Conservation (phyloP, 2,113 vertebrate species). For the Oncorhynchus tshawytscha region DNA sequence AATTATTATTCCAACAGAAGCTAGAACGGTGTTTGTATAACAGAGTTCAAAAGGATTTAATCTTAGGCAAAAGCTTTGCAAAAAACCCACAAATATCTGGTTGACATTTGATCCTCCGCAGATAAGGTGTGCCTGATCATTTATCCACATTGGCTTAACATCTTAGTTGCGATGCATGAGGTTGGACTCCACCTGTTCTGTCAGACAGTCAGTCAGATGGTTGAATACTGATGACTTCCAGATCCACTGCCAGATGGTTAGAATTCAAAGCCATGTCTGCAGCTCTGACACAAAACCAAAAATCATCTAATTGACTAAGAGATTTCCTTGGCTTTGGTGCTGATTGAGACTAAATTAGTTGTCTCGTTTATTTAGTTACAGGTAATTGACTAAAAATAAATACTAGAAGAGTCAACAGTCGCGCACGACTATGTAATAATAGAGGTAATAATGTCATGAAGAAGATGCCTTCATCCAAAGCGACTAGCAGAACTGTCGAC, state of each 20-base stretch:
- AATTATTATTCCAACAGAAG: slow-evolving; percentile 38
- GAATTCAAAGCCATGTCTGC: slow-evolving; percentile 21
- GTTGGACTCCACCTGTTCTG: slow-evolving; percentile 47
- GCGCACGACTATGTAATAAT: no score
- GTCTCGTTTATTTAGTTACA: no score
- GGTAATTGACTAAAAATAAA: no score
- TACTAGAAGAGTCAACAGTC: no score
- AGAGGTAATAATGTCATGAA: no score
- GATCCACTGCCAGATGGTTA: slow-evolving; percentile 44
- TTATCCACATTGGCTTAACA: slow-evolving; percentile 12
- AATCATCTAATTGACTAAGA: background rate
- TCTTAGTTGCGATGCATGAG: slow-evolving; percentile 48
- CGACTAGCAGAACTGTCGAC: no score
- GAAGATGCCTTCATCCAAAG: no score
- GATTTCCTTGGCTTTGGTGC: no score
- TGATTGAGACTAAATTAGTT: no score
- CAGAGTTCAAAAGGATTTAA: slow-evolving; percentile 52
- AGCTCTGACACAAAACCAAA: slow-evolving; percentile 14
- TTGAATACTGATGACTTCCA: slow-evolving; percentile 52
- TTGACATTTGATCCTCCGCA: slow-evolving; percentile 59
- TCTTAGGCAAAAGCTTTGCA: no score
- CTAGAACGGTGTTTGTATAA: background rate
- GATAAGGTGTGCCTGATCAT: slow-evolving; percentile 35
- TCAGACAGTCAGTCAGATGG: slow-evolving; percentile 21
- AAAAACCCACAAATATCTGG: slow-evolving; percentile 1